These are phyloP conservation scores for Vollenhovia emeryi DNA, from an alignment of 1,140 invertebrate species.

Conservation along the genomic window DNA sequence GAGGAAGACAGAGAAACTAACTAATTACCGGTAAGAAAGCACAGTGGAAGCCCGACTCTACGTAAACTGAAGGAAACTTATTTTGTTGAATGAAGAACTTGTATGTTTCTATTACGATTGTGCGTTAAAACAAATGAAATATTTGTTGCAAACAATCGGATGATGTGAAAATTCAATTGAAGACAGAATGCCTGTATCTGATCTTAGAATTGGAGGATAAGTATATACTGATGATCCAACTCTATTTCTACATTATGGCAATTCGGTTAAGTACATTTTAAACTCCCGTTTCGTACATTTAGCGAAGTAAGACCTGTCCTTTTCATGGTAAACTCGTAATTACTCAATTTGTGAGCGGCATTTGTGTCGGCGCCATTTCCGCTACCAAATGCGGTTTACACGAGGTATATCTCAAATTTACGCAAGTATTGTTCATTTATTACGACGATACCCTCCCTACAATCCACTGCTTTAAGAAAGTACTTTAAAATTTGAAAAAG, in stretches of 20 bases:
- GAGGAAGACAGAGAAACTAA: neutral
- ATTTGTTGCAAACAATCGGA: neutral
- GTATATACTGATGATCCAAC: neutral
- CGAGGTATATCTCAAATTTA: neutral
- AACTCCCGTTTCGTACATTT: neutral
- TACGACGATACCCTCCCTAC: neutral
- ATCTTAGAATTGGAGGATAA: neutral
- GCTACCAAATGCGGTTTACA: neutral
- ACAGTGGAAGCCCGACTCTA: neutral
- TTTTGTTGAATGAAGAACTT: constrained; percentile 40
- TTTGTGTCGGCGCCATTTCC: neutral
- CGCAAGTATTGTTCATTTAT: neutral
- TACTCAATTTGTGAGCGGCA: neutral
- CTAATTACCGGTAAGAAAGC: neutral
- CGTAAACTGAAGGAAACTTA: constrained; percentile 71
- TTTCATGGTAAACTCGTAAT: neutral
- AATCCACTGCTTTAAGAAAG: neutral
- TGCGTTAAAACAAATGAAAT: neutral
- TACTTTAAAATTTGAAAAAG: neutral
- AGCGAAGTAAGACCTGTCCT: neutral
- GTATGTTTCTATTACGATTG: neutral
- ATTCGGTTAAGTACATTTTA: neutral
- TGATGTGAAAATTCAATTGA: neutral
- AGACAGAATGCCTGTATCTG: neutral
- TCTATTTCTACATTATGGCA: neutral